Evolutionary conservation across 2,113 vertebrate genomes (phyloP), one percentile per base, ranked within the genome.

Genomic region (Accipiter cooperii): DNA sequence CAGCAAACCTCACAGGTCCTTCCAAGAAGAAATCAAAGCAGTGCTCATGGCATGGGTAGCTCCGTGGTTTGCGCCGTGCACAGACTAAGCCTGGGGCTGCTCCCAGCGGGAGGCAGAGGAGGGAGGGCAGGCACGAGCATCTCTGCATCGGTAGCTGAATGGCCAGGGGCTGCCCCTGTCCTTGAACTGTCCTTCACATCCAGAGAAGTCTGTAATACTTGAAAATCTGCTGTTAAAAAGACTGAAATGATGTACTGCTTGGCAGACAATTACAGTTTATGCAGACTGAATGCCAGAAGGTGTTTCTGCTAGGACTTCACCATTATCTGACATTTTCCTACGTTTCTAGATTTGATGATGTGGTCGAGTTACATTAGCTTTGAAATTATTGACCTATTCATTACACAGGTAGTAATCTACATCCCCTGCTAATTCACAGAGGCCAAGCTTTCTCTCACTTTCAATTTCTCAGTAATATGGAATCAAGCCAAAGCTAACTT

Each of bases 361-460:
- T n/a, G 69, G 46, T 57, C 0, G 31, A 84, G 64, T 81, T 81
- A 93, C 68, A 77, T 84, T 75, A 93, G 49, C 64, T 78, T 93
- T 78, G 64, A 89, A 87, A 87, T 81, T 70, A 83, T 57, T 91
- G 78, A 87, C 77, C 65, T 80, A 31, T 78, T 91, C 64, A 66
- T 94, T 89, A 74, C 60, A 54, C 36, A 87, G 54, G 55, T 91
- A 91, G 73, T 12, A 87, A 95, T 95, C 94, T 91, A 87, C 69
- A 84, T 78, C 25, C 44, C 51, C 54, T 89, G 55, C 49, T 93
- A 96, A 92, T 91, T 96, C 64, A 86, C 38, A 73, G 34, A 61
- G 68, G 76, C 80, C 57, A 95, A 95, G 44, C 49, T 89, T 86
- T 86, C 68, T 80, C 52, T 69, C 52, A 73, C 17, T 80, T 84